A percentile compares a stretch with the other conserved stretches of the same genome.
phyloP scores from a whole-genome alignment of 2,888 invertebrate genomes.

The Brenthis ino region DNA sequence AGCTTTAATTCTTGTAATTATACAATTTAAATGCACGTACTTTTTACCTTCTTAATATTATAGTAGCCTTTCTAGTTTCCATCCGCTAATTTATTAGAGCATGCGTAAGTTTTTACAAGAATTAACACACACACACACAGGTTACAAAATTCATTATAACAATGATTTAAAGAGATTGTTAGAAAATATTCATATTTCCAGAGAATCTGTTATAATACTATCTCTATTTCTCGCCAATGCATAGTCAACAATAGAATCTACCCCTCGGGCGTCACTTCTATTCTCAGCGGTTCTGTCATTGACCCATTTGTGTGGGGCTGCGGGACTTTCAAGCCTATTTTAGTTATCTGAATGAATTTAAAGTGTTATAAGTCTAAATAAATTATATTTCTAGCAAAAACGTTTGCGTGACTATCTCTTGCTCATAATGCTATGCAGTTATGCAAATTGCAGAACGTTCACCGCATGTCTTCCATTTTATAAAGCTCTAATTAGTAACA shows the following conservation, averaged over 20 bases:
- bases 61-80: too few species aligned
- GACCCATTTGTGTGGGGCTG: constrained; percentile 68
- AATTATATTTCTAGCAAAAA: background rate
- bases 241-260: constrained; percentile 68
- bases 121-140: background rate
- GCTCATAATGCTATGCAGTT: background rate
- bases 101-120: too few species aligned
- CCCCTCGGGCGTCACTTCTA: constrained; percentile 72
- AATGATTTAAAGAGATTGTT: constrained; percentile 26
- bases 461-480: too few species aligned
- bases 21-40: too few species aligned
- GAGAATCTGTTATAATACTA: constrained; percentile 43
- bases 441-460: too few species aligned
- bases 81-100: too few species aligned
- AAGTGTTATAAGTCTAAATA: constrained; percentile 47
- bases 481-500: too few species aligned
- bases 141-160: background rate
- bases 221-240: constrained; percentile 45
- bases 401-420: background rate
- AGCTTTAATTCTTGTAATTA: too few species aligned
- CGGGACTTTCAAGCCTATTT: constrained; percentile 52
- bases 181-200: constrained; percentile 33
- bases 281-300: constrained; percentile 75
- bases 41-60: too few species aligned
- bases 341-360: constrained; percentile 67